Conservation (phyloP, 2,113 vertebrate species). For the Gobiocypris rarus region DNA sequence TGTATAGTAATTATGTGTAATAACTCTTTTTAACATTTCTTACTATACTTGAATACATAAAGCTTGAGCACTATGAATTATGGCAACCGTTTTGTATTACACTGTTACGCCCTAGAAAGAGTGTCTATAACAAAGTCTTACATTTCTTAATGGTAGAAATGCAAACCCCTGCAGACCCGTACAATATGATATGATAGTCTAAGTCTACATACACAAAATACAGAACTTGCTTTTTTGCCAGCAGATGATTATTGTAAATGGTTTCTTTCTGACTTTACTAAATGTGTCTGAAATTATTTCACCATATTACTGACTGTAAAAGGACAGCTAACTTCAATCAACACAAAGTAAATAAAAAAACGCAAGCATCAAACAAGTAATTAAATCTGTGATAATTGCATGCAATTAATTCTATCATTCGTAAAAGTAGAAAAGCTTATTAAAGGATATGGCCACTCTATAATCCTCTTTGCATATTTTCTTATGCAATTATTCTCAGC, state of each 20-base stretch:
- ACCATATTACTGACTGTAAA: neutral
- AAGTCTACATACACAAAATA: neutral
- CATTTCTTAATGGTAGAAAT: neutral
- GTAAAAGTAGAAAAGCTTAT: neutral
- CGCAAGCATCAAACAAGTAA: neutral
- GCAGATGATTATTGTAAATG: neutral
- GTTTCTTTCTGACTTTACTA: neutral
- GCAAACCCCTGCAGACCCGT: neutral
- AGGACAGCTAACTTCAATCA: neutral
- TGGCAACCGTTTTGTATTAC: no score
- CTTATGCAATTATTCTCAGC: slow-evolving; percentile 95
- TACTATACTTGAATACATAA: neutral
- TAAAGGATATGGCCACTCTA: slow-evolving; percentile 99
- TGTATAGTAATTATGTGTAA: neutral
- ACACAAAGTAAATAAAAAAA: no score
- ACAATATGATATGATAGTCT: neutral
- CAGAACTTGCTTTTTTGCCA: neutral
- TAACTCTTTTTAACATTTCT: neutral
- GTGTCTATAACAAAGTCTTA: neutral
- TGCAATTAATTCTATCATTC: slow-evolving; percentile 7
- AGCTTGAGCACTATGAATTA: neutral
- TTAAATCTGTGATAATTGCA: neutral
- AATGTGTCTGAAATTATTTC: neutral
- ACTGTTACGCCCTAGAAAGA: neutral
- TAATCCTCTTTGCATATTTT: slow-evolving; percentile 93